Evolutionary conservation across 1,140 invertebrate genomes (phyloP).

Genomic region (Trachelipus rathkii): DNA sequence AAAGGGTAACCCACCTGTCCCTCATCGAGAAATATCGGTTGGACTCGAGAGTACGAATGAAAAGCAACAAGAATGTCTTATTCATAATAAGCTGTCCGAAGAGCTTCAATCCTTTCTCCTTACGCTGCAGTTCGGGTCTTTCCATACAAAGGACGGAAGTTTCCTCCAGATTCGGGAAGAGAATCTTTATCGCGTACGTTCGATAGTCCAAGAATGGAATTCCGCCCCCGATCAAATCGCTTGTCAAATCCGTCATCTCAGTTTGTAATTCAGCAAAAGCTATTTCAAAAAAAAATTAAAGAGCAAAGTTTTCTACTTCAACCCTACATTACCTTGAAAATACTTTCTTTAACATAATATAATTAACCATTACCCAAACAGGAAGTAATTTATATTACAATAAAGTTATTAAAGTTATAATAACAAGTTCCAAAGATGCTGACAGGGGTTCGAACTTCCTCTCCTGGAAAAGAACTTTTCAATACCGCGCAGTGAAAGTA

Average conservation of each 20-base stretch:
- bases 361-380: too few species aligned
- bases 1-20: slow-evolving; percentile 55
- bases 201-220: slow-evolving; percentile 97
- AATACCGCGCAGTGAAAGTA: too few species aligned
- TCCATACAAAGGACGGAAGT: slow-evolving; percentile 92
- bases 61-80: slow-evolving; percentile 93
- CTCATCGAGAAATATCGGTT: slow-evolving; percentile 88
- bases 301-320: slow-evolving; percentile 11
- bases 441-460: too few species aligned
- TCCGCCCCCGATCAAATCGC: slow-evolving; percentile 84
- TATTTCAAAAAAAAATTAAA: slow-evolving; percentile 39
- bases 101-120: slow-evolving; percentile 87
- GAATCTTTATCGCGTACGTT: slow-evolving; percentile 95
- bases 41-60: slow-evolving; percentile 94
- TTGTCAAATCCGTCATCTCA: slow-evolving; percentile 97
- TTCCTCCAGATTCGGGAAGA: slow-evolving; percentile 92
- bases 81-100: slow-evolving; percentile 96
- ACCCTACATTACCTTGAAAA: too few species aligned
- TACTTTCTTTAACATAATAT: too few species aligned
- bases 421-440: too few species aligned
- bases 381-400: too few species aligned
- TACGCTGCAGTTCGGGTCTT: slow-evolving; percentile 75
- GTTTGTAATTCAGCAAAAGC: slow-evolving; percentile 99
- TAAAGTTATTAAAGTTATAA: too few species aligned
- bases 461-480: too few species aligned